phyloP scores from a whole-genome alignment of 1,140 invertebrate species.

The Ceratina japonica region DNA sequence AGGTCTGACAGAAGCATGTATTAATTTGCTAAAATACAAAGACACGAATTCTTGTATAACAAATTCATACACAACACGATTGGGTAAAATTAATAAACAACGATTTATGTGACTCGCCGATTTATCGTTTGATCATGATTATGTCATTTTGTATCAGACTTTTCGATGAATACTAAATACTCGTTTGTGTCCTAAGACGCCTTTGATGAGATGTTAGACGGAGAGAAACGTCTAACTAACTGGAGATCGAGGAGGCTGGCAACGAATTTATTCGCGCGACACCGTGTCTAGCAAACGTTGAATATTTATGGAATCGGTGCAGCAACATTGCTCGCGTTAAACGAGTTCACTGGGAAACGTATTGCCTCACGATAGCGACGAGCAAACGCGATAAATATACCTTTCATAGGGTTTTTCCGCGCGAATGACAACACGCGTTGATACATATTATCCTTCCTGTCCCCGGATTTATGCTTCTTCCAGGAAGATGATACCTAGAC shows the following conservation, averaged over 20 bases:
- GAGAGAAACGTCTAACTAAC: not conserved
- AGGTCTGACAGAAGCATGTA: too few species aligned
- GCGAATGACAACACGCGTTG: constrained; percentile 6
- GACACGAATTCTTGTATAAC: too few species aligned
- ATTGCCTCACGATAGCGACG: not conserved
- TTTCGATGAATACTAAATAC: too few species aligned
- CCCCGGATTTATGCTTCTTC: not conserved
- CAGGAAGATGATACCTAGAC: too few species aligned
- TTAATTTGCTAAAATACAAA: too few species aligned
- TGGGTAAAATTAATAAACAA: too few species aligned
- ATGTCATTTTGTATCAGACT: too few species aligned
- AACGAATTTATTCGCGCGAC: not conserved
- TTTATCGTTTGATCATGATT: too few species aligned
- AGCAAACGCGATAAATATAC: constrained; percentile 15
- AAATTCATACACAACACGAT: too few species aligned
- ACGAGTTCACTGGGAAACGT: not conserved
- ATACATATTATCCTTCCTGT: not conserved
- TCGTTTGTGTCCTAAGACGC: too few species aligned
- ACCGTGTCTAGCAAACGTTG: not conserved
- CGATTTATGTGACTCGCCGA: too few species aligned
- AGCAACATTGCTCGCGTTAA: not conserved
- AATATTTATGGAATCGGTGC: constrained; percentile 16
- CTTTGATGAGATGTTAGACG: not conserved
- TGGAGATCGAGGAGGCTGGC: not conserved
- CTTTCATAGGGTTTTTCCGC: constrained; percentile 12